Evolutionary conservation across 2,888 invertebrate species (phyloP).

Genomic region (Dicyrtoma fusca): DNA sequence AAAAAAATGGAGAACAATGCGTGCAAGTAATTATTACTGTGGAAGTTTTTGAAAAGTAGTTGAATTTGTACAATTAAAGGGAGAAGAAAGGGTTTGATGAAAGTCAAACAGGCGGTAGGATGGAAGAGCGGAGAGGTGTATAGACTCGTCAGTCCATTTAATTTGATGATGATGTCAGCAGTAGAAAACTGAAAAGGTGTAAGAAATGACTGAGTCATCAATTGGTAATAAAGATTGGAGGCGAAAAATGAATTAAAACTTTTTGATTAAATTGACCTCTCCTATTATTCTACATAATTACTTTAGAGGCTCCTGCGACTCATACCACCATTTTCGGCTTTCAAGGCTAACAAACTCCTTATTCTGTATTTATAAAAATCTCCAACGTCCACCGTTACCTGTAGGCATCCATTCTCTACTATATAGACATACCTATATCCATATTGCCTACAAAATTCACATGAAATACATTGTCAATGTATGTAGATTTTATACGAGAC

Average conservation of each 20-base stretch:
- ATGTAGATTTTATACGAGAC: too few species aligned
- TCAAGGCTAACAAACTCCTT: slow-evolving; percentile 34
- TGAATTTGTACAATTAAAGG: slow-evolving; percentile 19
- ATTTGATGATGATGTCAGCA: slow-evolving; percentile 35
- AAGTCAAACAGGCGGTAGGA: slow-evolving; percentile 8
- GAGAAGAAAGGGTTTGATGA: slow-evolving; percentile 17
- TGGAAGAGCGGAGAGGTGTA: background rate
- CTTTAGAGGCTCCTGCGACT: slow-evolving; percentile 37
- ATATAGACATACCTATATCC: background rate
- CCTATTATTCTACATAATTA: slow-evolving; percentile 38
- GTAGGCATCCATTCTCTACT: background rate
- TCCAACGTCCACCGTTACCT: background rate
- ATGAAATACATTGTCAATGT: too few species aligned
- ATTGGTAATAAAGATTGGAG: slow-evolving; percentile 40
- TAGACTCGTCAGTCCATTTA: slow-evolving; percentile 18
- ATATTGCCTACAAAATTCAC: too few species aligned
- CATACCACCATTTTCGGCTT: slow-evolving; percentile 34
- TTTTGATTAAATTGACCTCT: slow-evolving; percentile 41
- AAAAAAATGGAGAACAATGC: slow-evolving; percentile 1
- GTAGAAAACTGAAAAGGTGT: background rate
- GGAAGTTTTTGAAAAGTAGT: background rate
- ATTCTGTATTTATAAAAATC: background rate
- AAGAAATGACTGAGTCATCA: slow-evolving; percentile 38
- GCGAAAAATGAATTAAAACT: slow-evolving; percentile 39
- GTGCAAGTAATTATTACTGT: slow-evolving; percentile 14